phyloP scores from a whole-genome alignment of 2,888 invertebrate species.

The Vandiemenella viatica region DNA sequence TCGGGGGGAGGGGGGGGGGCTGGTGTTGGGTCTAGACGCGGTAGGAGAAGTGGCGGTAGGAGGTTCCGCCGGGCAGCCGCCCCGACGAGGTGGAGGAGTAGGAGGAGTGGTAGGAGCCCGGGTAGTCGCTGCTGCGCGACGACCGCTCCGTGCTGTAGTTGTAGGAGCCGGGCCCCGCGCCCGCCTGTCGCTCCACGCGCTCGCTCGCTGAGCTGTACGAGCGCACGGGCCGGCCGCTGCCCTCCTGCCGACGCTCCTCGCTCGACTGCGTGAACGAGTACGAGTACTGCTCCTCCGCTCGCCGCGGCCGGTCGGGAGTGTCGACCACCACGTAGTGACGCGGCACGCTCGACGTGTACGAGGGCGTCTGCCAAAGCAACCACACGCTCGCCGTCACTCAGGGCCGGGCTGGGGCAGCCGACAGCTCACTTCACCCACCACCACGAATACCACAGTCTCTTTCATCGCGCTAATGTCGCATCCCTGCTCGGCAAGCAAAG shows the following conservation, averaged over 20 bases:
- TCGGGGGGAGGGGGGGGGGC: too few species aligned
- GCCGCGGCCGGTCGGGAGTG: conserved; percentile 47
- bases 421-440: too few species aligned
- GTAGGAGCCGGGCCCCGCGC: conserved; percentile 56
- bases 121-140: conserved; percentile 46
- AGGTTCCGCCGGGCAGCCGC: conserved; percentile 66
- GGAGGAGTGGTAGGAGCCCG: conserved; percentile 61
- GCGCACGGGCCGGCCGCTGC: conserved; percentile 32
- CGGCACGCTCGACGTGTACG: conserved; percentile 67
- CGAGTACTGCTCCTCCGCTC: conserved; percentile 71
- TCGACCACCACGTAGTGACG: conserved; percentile 77
- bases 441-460: too few species aligned
- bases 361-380: too few species aligned
- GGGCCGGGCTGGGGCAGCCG: too few species aligned
- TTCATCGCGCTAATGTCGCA: too few species aligned
- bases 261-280: conserved; percentile 49
- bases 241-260: not conserved
- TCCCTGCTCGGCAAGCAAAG: too few species aligned
- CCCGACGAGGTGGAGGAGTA: conserved; percentile 66
- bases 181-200: conserved; percentile 45
- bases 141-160: conserved; percentile 59
- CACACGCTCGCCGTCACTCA: too few species aligned
- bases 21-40: conserved; percentile 49
- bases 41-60: conserved; percentile 74
- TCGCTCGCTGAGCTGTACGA: conserved; percentile 54